Base-by-base conservation (phyloP, 2,888 invertebrate genomes). In the Dorcus parallelipipedus region DNA sequence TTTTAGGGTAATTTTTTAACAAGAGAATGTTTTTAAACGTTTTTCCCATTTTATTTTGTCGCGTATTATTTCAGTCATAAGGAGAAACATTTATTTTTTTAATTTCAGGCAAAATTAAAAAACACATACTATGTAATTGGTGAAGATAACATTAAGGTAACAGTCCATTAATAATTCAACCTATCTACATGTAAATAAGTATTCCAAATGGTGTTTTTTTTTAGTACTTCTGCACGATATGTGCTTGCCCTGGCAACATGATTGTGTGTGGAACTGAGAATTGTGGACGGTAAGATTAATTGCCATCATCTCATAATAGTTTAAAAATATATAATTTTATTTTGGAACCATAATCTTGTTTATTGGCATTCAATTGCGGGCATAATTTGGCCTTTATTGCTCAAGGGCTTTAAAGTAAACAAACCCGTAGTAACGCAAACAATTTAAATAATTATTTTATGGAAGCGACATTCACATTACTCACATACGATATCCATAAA, bases 111-210 rank as follows among this genome's bases (percentile, higher is more conserved):
- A 41, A 64, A 62, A 9, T 62, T 67, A 40, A 65, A 71, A 56
- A 70, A 73, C 1, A 72, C 71, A 39, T 67, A 75, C 54, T 75
- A 73, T 60, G 69, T 73, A 7, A 73, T 70, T 38, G 76, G 75
- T n/a, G 72, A 73, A 10, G 77, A 77, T 62, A 72, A 70, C 9
- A 75, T 76, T 64, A 73, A 73, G 62, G 77, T 77, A 68, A 71
- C 20, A 20, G 72, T 58, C 56, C 45, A 58, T 45, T 9, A 38
- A 48, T 17, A 10, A 3, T 45, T 9, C 26, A 6, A 3, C 7
- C 26, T 6, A 33, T 33, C 3, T 4, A 33, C 14, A 17, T 50
- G 47, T 14, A 14, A 14, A 14, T 14, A 14, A 33, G 52, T 52
- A 39, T 14, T 56, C 14, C 40, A 38, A 51, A 38, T 39, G 26